Base-by-base conservation (phyloP, 1,140 invertebrate genomes). In the Maniola jurtina region DNA sequence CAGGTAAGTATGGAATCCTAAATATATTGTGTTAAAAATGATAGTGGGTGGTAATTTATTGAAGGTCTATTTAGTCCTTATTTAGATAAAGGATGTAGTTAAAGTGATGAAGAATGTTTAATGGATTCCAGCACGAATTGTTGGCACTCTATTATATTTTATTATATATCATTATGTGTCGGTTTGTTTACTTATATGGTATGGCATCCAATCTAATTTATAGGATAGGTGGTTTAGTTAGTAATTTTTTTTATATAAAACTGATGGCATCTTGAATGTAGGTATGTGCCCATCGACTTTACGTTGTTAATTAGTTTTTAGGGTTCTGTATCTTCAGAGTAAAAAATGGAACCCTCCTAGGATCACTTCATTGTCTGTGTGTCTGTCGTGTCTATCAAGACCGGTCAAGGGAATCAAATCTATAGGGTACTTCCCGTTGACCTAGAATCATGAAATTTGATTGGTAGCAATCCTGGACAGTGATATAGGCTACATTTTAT, bases 21-120 rank as follows among this genome's bases (percentile, higher is more conserved):
- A 25, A 25, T 2, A 25, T 25, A n/a, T n/a, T n/a, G 25, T 25
- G 25, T 25, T 25, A 25, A 4, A 25, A 25, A 25, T 25, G 1
- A 1, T 2, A 25, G 25, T 45, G 42, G 42, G 16, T 25, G 16
- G 48, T 52, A 16, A 25, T 25, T 5, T 52, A 52, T 16, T 25
- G 48, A 52, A 16, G 48, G 16, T 52, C 14, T 9, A 25, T 38
- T 58, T n/a, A 33, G 25, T 14, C 16, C 58, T 35, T 48, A 60
- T 45, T 45, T n/a, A 60, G 58, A 38, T 52, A 52, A 35, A 48
- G 58, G 45, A 60, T 60, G n/a, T 48, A 16, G 48, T 45, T 33
- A 35, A 42, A 6, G 38, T 16, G 33, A 60, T 60, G 9, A 25
- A 8, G 48, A 52, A 16, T 45, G 42, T 52, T 52, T 52, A 13